Evolutionary conservation across 2,797 vertebrate genomes (phyloP).

Genomic region (Sebastes oblongus): DNA sequence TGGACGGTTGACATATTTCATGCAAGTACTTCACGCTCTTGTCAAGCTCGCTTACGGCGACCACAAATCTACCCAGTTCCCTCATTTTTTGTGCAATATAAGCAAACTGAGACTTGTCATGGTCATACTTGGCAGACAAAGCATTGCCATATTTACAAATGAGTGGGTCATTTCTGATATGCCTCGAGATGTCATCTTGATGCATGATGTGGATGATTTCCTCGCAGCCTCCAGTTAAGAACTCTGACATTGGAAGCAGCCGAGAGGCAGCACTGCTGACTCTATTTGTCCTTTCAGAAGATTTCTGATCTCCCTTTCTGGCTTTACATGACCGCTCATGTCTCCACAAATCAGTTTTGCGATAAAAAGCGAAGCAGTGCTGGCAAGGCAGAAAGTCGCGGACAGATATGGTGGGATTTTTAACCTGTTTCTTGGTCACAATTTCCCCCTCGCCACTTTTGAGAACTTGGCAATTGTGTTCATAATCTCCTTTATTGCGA

Average conservation of each 20-base stretch:
- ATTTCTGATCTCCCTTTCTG: conserved; percentile 60
- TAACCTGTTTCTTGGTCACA: conserved; percentile 60
- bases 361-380: conserved; percentile 76
- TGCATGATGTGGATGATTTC: conserved; percentile 80
- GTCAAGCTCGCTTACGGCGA: conserved; percentile 74
- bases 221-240: conserved; percentile 70
- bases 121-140: conserved; percentile 67
- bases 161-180: conserved; percentile 73
- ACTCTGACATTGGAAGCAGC: conserved; percentile 66
- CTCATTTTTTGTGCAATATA: conserved; percentile 81
- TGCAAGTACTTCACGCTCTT: conserved; percentile 71
- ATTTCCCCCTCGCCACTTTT: conserved; percentile 67
- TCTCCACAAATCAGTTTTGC: conserved; percentile 76
- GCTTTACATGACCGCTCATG: conserved; percentile 74
- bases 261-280: conserved; percentile 43
- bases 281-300: conserved; percentile 34
- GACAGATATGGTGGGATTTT: conserved; percentile 54
- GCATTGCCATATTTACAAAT: conserved; percentile 80
- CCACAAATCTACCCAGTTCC: conserved; percentile 76
- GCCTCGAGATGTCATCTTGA: conserved; percentile 75
- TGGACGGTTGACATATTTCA: conserved; percentile 74
- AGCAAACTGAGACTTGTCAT: conserved; percentile 79
- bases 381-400: conserved; percentile 78
- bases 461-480: conserved; percentile 69
- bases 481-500: conserved; percentile 73